These are phyloP conservation scores for Pseudochirops cupreus DNA, from an alignment of 2,797 vertebrate genomes.

Conservation along the genomic window DNA sequence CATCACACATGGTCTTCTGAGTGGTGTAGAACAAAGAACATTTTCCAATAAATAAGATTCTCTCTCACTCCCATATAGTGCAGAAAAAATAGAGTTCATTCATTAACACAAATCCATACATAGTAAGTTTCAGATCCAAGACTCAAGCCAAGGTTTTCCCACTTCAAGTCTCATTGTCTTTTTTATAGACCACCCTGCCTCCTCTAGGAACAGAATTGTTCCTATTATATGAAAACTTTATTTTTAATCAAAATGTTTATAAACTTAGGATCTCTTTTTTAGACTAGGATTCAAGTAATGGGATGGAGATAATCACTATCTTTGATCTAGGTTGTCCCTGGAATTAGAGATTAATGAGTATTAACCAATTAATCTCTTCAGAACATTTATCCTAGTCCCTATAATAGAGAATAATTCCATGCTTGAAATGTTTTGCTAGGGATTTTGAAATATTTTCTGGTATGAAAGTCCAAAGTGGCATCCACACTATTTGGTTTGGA, in stretches of 20 bases:
- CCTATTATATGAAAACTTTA: neutral
- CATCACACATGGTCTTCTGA: neutral
- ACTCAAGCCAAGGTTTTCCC: neutral
- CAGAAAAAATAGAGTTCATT: neutral
- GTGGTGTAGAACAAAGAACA: neutral
- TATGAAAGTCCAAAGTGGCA: conserved; percentile 33
- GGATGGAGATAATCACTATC: neutral
- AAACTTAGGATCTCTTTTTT: neutral
- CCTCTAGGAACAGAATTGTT: neutral
- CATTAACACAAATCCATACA: neutral
- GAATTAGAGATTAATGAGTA: conserved; percentile 40
- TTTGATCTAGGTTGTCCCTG: neutral
- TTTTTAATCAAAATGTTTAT: neutral
- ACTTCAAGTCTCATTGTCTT: neutral
- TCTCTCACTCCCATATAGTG: neutral
- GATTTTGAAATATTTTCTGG: conserved; percentile 39
- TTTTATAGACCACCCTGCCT: neutral
- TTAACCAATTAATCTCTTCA: conserved; percentile 23
- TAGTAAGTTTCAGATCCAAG: conserved; percentile 5
- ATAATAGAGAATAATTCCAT: conserved; percentile 27
- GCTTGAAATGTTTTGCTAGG: neutral
- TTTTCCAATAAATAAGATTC: neutral
- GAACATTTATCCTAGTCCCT: neutral
- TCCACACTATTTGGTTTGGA: neutral
- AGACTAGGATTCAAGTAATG: neutral